Percentiles rank a stretch among this genome's conserved stretches.
phyloP scores from a whole-genome alignment of 23 tunicate genomes.

The Trididemnum nubilum region DNA sequence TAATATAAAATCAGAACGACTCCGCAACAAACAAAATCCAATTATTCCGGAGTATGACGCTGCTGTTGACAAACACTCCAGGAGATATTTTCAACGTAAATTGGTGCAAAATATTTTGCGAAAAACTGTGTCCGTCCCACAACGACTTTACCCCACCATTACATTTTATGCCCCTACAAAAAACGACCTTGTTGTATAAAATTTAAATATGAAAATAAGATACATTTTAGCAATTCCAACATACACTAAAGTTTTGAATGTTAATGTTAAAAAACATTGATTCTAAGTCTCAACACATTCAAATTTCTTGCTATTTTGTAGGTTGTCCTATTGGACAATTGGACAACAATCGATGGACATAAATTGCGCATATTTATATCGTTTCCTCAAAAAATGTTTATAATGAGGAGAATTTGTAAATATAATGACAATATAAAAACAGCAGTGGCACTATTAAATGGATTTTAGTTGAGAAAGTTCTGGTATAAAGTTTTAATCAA shows the following conservation, averaged over 20 bases:
- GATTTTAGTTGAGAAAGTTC: too few species aligned
- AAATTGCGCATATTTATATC: too few species aligned
- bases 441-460: too few species aligned
- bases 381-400: too few species aligned
- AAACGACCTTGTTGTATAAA: conserved; percentile 79
- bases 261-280: too few species aligned
- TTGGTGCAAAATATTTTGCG: conserved; percentile 72
- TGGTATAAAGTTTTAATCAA: too few species aligned
- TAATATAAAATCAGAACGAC: conserved; percentile 71
- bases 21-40: conserved; percentile 85
- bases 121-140: conserved; percentile 56
- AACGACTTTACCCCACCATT: conserved; percentile 75
- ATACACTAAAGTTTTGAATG: neutral
- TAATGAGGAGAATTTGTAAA: too few species aligned
- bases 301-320: too few species aligned
- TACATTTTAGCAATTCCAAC: neutral
- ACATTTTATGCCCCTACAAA: conserved; percentile 89
- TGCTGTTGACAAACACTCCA: conserved; percentile 54
- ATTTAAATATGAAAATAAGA: neutral
- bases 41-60: conserved; percentile 80
- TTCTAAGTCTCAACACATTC: too few species aligned
- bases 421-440: too few species aligned
- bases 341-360: too few species aligned
- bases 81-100: conserved; percentile 67
- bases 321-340: too few species aligned